These are phyloP conservation scores for Capitulum mitella DNA, from an alignment of 2,888 invertebrate species.

Conservation along the genomic window DNA sequence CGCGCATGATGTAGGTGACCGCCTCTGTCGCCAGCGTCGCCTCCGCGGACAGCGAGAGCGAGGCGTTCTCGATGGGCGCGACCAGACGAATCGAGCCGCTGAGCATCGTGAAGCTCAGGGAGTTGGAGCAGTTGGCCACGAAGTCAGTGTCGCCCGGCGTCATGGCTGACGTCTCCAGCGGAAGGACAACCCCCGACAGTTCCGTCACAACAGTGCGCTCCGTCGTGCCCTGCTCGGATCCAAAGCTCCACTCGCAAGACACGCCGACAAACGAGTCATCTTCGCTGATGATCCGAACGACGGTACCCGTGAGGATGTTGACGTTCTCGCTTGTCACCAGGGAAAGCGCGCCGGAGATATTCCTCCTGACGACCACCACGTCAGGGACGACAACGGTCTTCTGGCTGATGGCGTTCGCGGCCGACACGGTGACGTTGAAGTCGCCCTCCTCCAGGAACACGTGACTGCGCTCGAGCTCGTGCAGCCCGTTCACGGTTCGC, in stretches of 20 bases:
- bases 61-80: neutral
- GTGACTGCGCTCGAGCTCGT: neutral
- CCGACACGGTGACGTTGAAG: neutral
- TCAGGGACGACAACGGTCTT: neutral
- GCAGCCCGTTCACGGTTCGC: neutral
- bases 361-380: neutral
- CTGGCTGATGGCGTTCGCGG: constrained; percentile 19
- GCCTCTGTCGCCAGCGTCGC: constrained; percentile 4
- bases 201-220: neutral
- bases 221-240: neutral
- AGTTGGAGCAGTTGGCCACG: constrained; percentile 23
- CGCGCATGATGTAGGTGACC: neutral
- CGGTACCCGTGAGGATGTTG: neutral
- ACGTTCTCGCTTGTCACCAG: neutral
- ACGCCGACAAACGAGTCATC: neutral
- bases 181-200: neutral
- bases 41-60: neutral
- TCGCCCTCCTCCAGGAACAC: neutral
- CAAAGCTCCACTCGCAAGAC: constrained; percentile 2
- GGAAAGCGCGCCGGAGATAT: neutral
- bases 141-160: constrained; percentile 1
- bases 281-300: neutral
- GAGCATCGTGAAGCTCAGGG: neutral
- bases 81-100: neutral
- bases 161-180: neutral